Conservation (phyloP, 2,113 vertebrate genomes). For the Anas platyrhynchos region DNA sequence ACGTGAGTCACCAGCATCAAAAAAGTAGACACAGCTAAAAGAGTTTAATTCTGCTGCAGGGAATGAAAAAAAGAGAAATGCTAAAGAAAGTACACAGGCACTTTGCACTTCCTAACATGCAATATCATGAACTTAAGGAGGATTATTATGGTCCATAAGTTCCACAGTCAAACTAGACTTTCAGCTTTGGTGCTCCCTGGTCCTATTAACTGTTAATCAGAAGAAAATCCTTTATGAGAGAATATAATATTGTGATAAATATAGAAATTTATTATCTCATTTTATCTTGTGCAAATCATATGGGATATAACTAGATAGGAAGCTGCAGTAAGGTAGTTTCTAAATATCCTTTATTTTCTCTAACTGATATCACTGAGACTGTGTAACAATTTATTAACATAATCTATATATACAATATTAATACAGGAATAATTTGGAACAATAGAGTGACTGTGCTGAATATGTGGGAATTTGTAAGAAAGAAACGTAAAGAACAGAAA, state of each 20-base stretch:
- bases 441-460: background rate
- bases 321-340: background rate
- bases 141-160: background rate
- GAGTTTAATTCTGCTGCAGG: background rate
- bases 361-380: background rate
- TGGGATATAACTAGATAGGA: background rate
- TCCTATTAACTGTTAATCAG: background rate
- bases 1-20: background rate
- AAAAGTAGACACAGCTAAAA: background rate
- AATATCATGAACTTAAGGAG: background rate
- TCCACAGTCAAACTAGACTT: background rate
- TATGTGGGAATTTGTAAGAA: background rate
- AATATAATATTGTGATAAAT: background rate
- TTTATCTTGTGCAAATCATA: background rate
- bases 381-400: background rate
- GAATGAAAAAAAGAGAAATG: background rate
- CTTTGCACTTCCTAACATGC: background rate
- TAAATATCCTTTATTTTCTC: background rate
- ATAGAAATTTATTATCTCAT: background rate
- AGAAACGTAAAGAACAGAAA: background rate
- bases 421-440: background rate
- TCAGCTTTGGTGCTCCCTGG: background rate
- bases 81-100: background rate
- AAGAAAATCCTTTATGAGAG: background rate
- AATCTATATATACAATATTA: background rate